Base-by-base conservation (phyloP, 1,140 invertebrate genomes). In the Drosophila varians region DNA sequence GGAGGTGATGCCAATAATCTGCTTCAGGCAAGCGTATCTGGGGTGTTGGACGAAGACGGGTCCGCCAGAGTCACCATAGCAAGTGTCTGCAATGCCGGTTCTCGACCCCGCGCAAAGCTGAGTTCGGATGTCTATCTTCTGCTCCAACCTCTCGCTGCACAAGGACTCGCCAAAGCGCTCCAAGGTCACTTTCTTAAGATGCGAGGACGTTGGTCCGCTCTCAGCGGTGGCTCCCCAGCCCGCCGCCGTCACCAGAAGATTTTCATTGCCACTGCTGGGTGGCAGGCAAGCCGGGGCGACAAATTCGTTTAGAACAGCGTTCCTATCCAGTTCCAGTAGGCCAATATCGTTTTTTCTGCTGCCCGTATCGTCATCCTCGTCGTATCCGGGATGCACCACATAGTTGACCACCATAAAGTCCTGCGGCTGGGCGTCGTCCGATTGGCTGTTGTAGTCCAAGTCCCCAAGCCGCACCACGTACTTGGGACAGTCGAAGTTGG, bases 91-190 rank as follows among this genome's bases (percentile, higher is more conserved):
- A 6, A 62, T 47, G 12, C 84, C 76, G 0, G 45, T 74, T n/a
- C 60, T 43, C 3, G 89, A 92, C 14, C 95, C 95, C 9, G 95
- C 95, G 84, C 95, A 96, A 11, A 96, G 77, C 78, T 93, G 93
- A 9, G 70, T 80, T n/a, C 73, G 64, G 0, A 40, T 52, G 3
- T 74, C 62, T 0, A 90, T 64, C 4, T 16, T 19, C 0, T 72
- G 26, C 0, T 46, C 68, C 3, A 69, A 14, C 3, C 69, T 77
- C 34, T 71, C 45, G 25, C 49, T 69, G 12, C 90, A 92, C 4
- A 68, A 25, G 1, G 79, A 51, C 23, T 87, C 64, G 14, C 58
- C 56, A 9, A 90, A 89, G 9, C 91, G 66, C 19, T 91, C 77
- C n/a, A 93, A 51, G 1, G 77, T 91, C 2, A 94, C 93, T 77